Evolutionary conservation across 2,113 vertebrate genomes (phyloP).

Genomic region (Cebidichthys violaceus): DNA sequence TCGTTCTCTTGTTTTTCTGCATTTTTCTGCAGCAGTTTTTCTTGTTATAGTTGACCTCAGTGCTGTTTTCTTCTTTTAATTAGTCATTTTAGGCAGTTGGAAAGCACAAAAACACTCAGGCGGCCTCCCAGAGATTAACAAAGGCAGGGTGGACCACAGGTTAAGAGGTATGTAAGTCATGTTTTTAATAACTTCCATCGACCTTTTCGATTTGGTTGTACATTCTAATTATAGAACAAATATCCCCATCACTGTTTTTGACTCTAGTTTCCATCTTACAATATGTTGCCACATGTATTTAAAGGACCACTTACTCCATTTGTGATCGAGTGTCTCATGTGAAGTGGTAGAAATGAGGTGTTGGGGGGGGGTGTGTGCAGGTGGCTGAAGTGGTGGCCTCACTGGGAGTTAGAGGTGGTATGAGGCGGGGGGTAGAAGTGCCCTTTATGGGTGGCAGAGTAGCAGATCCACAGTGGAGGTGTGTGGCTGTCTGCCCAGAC

Average conservation of each 20-base stretch:
- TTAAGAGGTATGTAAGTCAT: slow-evolving; percentile 6
- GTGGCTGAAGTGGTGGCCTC: slow-evolving; percentile 40
- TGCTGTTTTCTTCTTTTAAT: neutral
- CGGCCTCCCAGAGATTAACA: neutral
- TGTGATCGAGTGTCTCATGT: slow-evolving; percentile 4
- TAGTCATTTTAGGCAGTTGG: neutral
- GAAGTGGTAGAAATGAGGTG: slow-evolving; percentile 23
- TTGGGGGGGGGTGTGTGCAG: slow-evolving; percentile 7
- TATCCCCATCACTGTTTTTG: slow-evolving; percentile 4
- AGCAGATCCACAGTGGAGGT: slow-evolving; percentile 73
- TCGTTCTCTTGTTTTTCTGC: neutral
- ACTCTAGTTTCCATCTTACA: neutral
- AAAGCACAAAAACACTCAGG: neutral
- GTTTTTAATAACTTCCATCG: neutral
- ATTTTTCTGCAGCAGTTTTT: neutral
- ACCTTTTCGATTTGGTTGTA: neutral
- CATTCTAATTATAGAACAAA: slow-evolving; percentile 7
- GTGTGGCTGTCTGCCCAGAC: slow-evolving; percentile 87
- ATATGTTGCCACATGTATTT: neutral
- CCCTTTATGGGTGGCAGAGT: slow-evolving; percentile 82
- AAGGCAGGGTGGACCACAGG: neutral
- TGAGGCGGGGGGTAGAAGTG: slow-evolving; percentile 81
- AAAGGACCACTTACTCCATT: neutral
- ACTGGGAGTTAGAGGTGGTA: slow-evolving; percentile 61
- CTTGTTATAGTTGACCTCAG: neutral